Evolutionary conservation across 2,113 vertebrate genomes (phyloP).

Genomic region (Romanogobio albipinnatus): DNA sequence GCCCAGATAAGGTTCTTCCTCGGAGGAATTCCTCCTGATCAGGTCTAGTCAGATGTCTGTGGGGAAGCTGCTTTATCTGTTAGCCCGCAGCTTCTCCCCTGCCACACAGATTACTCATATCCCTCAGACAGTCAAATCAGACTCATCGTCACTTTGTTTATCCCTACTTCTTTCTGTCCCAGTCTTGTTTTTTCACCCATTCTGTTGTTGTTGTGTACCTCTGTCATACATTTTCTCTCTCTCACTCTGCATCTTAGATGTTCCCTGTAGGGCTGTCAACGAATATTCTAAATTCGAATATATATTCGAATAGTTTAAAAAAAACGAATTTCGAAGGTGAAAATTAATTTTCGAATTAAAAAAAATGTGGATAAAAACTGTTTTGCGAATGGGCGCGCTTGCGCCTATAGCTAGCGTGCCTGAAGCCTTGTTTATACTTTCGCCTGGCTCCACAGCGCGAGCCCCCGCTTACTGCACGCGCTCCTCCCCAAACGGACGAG

Average conservation of each 20-base stretch:
- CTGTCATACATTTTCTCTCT: not conserved
- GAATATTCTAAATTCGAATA: too few species aligned
- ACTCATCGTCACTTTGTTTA: not conserved
- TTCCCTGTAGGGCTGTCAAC: too few species aligned
- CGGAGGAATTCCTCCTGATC: constrained; percentile 7
- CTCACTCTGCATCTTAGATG: not conserved
- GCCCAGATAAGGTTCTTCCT: constrained; percentile 36
- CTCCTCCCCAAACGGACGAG: too few species aligned
- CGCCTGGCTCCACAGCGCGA: too few species aligned
- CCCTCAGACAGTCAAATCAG: constrained; percentile 4
- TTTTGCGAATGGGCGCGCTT: too few species aligned
- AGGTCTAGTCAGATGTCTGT: not conserved
- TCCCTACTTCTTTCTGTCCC: not conserved
- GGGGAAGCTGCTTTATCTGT: constrained; percentile 28
- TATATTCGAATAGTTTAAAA: too few species aligned
- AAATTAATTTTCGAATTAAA: too few species aligned
- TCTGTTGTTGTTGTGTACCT: not conserved
- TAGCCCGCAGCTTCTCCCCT: not conserved
- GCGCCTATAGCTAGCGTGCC: too few species aligned
- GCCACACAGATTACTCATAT: constrained; percentile 25
- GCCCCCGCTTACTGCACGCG: too few species aligned
- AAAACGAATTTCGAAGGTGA: too few species aligned
- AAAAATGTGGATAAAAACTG: too few species aligned
- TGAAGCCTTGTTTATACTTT: too few species aligned
- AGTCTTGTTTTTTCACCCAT: not conserved